Percentiles rank a stretch among this genome's conserved stretches.
phyloP scores from a whole-genome alignment of 2,113 vertebrate species.

The Azemiops feae region DNA sequence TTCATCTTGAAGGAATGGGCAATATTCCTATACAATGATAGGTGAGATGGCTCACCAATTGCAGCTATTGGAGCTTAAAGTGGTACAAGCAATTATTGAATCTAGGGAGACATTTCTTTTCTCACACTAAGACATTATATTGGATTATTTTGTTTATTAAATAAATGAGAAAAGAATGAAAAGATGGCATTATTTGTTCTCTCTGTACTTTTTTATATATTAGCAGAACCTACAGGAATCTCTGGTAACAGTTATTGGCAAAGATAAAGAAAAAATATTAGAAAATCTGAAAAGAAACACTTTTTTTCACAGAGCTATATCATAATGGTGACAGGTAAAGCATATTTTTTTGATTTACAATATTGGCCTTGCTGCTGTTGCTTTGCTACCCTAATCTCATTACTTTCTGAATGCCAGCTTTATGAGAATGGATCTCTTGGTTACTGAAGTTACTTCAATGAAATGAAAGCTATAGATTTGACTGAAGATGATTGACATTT shows the following conservation, averaged over 20 bases:
- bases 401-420: neutral
- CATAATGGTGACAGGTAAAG: neutral
- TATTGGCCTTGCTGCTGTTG: neutral
- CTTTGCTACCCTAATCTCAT: neutral
- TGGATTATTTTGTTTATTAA: neutral
- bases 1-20: neutral
- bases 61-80: neutral
- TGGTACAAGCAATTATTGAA: neutral
- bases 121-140: neutral
- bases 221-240: neutral
- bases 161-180: neutral
- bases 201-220: neutral
- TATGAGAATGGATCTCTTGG: neutral
- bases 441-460: neutral
- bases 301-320: neutral
- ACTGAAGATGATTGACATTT: slow-evolving; percentile 1
- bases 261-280: neutral
- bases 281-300: neutral
- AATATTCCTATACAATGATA: neutral
- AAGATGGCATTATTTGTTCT: neutral
- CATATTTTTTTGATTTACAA: neutral
- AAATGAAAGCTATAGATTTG: neutral
- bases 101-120: neutral
- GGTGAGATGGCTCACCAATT: neutral
- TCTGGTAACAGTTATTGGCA: neutral